These are phyloP conservation scores for Crypturellus undulatus DNA, from an alignment of 2,113 vertebrate genomes.

Conservation along the genomic window DNA sequence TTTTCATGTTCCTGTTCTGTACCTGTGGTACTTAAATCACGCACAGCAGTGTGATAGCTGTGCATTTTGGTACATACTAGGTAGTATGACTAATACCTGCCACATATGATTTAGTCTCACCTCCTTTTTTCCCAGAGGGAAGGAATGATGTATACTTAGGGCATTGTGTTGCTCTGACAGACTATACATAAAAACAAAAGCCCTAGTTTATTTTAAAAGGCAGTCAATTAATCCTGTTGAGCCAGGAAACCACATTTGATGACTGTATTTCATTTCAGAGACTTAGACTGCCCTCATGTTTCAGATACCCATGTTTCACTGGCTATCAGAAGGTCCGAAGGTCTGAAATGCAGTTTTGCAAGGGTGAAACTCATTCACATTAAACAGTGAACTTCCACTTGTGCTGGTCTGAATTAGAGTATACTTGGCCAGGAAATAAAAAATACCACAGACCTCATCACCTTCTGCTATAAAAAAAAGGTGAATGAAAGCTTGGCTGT, in stretches of 20 bases:
- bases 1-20: background rate
- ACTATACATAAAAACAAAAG: background rate
- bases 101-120: rapidly evolving
- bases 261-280: background rate
- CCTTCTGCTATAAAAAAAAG: background rate
- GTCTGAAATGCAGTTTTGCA: background rate
- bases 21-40: background rate
- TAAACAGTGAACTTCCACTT: background rate
- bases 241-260: background rate
- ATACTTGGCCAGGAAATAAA: background rate
- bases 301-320: background rate
- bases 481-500: background rate
- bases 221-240: background rate
- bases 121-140: background rate
- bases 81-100: background rate
- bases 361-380: background rate
- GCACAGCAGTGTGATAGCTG: background rate
- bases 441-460: background rate
- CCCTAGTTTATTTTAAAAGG: background rate
- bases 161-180: background rate
- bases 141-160: background rate
- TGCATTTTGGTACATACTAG: background rate
- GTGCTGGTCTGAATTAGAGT: background rate
- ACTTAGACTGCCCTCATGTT: background rate
- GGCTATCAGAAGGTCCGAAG: background rate